A percentile compares a stretch with the other conserved stretches of the same genome.
phyloP scores from a whole-genome alignment of 2,888 invertebrate genomes.

The Drosophila nr. perissopoda region DNA sequence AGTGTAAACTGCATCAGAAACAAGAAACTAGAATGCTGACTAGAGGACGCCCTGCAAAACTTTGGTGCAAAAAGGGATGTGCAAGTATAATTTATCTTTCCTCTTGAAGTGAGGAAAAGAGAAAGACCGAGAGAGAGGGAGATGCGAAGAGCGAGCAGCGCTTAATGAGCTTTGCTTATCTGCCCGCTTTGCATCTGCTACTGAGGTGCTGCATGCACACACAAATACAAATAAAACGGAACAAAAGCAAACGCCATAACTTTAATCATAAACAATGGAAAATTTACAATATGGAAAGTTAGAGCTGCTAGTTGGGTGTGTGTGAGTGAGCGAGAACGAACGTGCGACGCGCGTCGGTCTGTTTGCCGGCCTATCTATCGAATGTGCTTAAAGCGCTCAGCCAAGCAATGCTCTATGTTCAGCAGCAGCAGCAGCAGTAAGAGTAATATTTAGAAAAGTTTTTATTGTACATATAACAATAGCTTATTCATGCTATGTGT shows the following conservation, averaged over 20 bases:
- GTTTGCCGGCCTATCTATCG: constrained; percentile 47
- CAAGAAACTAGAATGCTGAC: neutral
- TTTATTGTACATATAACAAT: constrained; percentile 35
- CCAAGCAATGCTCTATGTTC: constrained; percentile 40
- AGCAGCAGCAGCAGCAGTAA: constrained; percentile 23
- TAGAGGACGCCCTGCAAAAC: constrained; percentile 1
- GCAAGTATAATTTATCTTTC: constrained; percentile 5
- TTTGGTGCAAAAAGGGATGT: neutral
- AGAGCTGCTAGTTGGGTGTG: constrained; percentile 17
- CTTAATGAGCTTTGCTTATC: constrained; percentile 55
- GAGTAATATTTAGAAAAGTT: constrained; percentile 50
- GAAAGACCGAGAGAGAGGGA: neutral
- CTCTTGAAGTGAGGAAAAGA: neutral
- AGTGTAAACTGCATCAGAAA: constrained; percentile 23
- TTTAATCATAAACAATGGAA: constrained; percentile 74
- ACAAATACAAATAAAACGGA: constrained; percentile 31
- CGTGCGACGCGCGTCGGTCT: constrained; percentile 8
- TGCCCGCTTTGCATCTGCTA: constrained; percentile 57
- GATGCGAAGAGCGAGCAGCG: constrained; percentile 2
- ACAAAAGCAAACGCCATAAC: constrained; percentile 58
- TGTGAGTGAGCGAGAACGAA: constrained; percentile 11
- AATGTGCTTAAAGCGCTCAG: constrained; percentile 53
- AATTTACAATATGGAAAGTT: constrained; percentile 72
- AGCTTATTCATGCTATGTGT: constrained; percentile 36
- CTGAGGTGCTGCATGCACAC: constrained; percentile 36